Conservation (phyloP, 1,140 invertebrate species). For the Stegodyphus mimosarum region DNA sequence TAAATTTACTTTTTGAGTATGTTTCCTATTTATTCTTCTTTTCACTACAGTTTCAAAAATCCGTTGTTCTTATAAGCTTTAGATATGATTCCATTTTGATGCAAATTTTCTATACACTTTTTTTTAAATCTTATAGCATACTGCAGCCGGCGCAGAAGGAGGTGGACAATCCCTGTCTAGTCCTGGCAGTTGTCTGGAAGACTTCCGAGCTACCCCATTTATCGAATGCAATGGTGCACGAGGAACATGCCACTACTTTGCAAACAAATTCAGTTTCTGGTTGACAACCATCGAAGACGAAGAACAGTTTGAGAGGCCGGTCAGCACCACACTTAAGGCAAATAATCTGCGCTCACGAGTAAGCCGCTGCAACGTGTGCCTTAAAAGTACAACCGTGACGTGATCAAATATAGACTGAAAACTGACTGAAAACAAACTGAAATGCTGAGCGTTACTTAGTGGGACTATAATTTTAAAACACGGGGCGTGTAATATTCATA, state of each 20-base stretch:
- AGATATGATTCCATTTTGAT: too few relatives aligned
- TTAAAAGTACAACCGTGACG: constrained; percentile 67
- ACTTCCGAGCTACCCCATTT: constrained; percentile 88
- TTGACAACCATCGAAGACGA: constrained; percentile 84
- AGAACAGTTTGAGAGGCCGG: constrained; percentile 82
- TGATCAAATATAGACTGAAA: not conserved
- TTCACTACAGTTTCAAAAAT: too few relatives aligned
- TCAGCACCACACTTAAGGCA: constrained; percentile 92
- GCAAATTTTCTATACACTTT: too few relatives aligned
- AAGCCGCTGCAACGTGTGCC: constrained; percentile 95
- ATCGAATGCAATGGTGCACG: constrained; percentile 93
- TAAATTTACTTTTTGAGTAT: too few relatives aligned
- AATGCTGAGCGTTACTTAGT: too few relatives aligned
- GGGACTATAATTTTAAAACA: too few relatives aligned
- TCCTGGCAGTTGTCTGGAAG: constrained; percentile 90
- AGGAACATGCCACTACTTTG: constrained; percentile 95
- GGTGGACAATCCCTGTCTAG: constrained; percentile 89
- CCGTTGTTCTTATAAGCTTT: too few relatives aligned
- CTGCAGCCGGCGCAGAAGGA: constrained; percentile 87
- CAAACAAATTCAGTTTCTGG: constrained; percentile 99
- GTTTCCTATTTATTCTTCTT: too few relatives aligned
- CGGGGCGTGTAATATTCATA: too few relatives aligned
- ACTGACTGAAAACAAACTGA: too few relatives aligned
- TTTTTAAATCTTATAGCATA: constrained; percentile 76
- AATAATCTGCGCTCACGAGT: constrained; percentile 85